phyloP scores from a whole-genome alignment of 2,888 invertebrate species.

The Metallyticus violacea region DNA sequence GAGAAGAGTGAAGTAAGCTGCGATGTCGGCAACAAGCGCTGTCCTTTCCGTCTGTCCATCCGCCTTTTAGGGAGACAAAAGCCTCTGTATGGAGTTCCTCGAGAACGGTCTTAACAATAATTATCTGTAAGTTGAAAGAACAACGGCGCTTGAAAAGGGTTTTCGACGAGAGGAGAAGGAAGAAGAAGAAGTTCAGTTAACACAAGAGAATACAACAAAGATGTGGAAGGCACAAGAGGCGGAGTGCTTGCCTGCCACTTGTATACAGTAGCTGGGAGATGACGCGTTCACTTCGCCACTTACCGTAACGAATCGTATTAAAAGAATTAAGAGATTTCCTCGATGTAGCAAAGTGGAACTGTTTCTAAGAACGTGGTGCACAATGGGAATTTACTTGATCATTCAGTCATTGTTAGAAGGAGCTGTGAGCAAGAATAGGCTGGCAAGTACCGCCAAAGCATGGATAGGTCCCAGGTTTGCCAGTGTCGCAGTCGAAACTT shows the following conservation, averaged over 20 bases:
- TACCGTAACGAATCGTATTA: neutral
- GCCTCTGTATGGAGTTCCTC: neutral
- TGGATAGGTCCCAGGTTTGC: neutral
- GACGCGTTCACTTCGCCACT: neutral
- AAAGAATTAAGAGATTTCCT: neutral
- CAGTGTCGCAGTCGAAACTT: neutral
- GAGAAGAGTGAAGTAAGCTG: neutral
- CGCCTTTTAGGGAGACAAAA: conserved; percentile 7
- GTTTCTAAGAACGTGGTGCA: neutral
- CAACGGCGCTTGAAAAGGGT: neutral
- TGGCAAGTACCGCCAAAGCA: neutral
- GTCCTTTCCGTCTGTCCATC: neutral
- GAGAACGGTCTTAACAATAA: conserved; percentile 10
- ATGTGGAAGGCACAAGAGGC: neutral
- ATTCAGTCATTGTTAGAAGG: neutral
- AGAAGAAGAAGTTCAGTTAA: neutral
- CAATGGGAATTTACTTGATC: neutral
- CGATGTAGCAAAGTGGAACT: neutral
- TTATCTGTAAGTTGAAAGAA: conserved; percentile 18
- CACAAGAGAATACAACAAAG: neutral
- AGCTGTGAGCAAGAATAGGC: neutral
- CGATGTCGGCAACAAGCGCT: neutral
- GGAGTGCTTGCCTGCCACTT: neutral
- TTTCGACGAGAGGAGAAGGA: neutral
- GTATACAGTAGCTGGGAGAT: neutral